A percentile compares a stretch with the other conserved stretches of the same genome.
phyloP scores from a whole-genome alignment of 2,113 vertebrate species.

The Carassius carassius region DNA sequence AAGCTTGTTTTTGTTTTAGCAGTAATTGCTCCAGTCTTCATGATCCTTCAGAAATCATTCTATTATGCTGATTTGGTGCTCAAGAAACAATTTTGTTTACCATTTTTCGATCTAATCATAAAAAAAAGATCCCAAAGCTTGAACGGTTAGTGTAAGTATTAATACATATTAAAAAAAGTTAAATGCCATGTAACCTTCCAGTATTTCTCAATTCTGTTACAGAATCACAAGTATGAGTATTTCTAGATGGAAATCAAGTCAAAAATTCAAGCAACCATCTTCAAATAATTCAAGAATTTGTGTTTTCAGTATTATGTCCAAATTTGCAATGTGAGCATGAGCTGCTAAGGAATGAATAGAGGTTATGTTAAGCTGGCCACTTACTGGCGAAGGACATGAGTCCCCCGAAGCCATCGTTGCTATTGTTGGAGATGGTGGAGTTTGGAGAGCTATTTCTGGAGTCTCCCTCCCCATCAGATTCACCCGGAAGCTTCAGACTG shows the following conservation, averaged over 20 bases:
- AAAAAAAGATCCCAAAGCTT: background rate
- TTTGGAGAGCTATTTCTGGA: constrained; percentile 93
- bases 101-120: too few relatives aligned
- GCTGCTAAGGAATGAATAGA: background rate
- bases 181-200: background rate
- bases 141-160: background rate
- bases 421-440: constrained; percentile 94
- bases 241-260: too few relatives aligned
- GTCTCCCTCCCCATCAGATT: constrained; percentile 94
- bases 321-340: background rate
- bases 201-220: background rate
- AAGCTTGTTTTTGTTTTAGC: background rate
- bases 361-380: constrained; percentile 53
- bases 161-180: background rate
- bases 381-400: constrained; percentile 98
- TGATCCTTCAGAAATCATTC: background rate
- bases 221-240: too few relatives aligned
- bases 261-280: background rate
- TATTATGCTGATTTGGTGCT: too few relatives aligned
- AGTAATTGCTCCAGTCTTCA: background rate
- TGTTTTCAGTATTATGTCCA: background rate
- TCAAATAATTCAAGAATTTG: background rate
- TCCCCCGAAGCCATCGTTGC: constrained; percentile 93
- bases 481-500: constrained; percentile 90
- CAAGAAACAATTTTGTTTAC: too few relatives aligned